A percentile compares a stretch with the other conserved stretches of the same genome.
Conservation (phyloP, 2,888 invertebrate species). For the Hanleya hanleyi region DNA sequence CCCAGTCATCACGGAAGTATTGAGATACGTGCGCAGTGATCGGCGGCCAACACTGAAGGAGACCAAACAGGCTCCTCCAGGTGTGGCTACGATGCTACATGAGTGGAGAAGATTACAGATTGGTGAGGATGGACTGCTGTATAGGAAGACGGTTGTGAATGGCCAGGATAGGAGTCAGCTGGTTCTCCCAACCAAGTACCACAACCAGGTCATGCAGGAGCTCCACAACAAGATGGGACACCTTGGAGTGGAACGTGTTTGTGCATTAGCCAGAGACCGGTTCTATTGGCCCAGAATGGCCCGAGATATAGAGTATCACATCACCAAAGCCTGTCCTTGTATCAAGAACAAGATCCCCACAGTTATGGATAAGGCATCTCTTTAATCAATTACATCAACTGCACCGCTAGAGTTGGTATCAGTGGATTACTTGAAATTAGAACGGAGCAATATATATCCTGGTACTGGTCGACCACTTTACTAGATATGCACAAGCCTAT, state of each 20-base stretch:
- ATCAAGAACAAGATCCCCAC: conserved; percentile 16
- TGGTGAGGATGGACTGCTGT: neutral
- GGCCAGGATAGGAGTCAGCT: neutral
- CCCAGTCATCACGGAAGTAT: neutral
- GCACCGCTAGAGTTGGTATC: neutral
- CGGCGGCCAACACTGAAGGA: neutral
- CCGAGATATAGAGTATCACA: conserved; percentile 16
- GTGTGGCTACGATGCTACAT: neutral
- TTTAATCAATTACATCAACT: neutral
- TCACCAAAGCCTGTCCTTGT: conserved; percentile 17
- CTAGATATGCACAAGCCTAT: conserved; percentile 23
- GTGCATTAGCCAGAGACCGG: conserved; percentile 11
- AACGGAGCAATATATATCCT: conserved; percentile 9
- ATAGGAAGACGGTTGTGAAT: neutral
- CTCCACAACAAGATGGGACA: no score
- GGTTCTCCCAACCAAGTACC: no score
- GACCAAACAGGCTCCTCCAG: neutral
- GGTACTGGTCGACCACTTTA: conserved; percentile 20
- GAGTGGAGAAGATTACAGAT: neutral
- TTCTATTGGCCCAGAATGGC: conserved; percentile 6
- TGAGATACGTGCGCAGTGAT: neutral
- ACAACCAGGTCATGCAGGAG: no score
- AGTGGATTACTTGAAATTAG: neutral
- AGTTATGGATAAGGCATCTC: neutral
- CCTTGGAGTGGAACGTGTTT: conserved; percentile 1